Evolutionary conservation across 2,888 invertebrate genomes (phyloP).

Genomic region (Troides aeacus): DNA sequence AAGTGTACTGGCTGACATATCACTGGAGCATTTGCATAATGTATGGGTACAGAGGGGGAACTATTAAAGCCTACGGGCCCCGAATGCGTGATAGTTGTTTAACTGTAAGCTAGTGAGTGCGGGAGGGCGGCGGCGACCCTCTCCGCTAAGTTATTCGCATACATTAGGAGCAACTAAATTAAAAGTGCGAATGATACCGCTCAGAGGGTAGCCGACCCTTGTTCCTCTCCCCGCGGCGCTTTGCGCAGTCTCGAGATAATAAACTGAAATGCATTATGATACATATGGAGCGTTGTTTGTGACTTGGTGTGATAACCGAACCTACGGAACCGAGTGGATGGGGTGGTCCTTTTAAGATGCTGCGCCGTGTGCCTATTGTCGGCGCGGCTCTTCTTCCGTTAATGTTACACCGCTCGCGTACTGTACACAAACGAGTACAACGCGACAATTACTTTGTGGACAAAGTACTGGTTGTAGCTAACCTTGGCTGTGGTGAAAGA

Average conservation of each 20-base stretch:
- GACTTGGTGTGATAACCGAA: slow-evolving; percentile 58
- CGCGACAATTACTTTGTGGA: no score
- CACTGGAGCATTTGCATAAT: slow-evolving; percentile 79
- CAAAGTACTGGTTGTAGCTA: no score
- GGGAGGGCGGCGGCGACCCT: slow-evolving; percentile 51
- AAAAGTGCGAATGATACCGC: slow-evolving; percentile 76
- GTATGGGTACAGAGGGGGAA: slow-evolving; percentile 74
- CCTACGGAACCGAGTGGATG: slow-evolving; percentile 37
- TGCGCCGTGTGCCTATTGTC: slow-evolving; percentile 39
- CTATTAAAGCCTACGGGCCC: slow-evolving; percentile 74
- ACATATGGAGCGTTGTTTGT: slow-evolving; percentile 70
- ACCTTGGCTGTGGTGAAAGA: not conserved
- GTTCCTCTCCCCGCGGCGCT: slow-evolving; percentile 43
- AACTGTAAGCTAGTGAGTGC: slow-evolving; percentile 61
- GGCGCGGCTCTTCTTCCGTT: slow-evolving; percentile 37
- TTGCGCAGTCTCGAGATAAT: slow-evolving; percentile 59
- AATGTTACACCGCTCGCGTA: slow-evolving; percentile 7
- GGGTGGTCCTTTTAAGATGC: no score
- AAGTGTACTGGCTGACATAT: slow-evolving; percentile 76
- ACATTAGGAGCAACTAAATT: slow-evolving; percentile 78
- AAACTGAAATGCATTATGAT: slow-evolving; percentile 75
- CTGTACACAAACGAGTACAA: no score
- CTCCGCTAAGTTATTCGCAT: slow-evolving; percentile 70
- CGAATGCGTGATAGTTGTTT: slow-evolving; percentile 73
- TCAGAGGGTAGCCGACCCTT: slow-evolving; percentile 52